phyloP scores from a whole-genome alignment of 2,113 vertebrate genomes.

The Corythaeola cristata region DNA sequence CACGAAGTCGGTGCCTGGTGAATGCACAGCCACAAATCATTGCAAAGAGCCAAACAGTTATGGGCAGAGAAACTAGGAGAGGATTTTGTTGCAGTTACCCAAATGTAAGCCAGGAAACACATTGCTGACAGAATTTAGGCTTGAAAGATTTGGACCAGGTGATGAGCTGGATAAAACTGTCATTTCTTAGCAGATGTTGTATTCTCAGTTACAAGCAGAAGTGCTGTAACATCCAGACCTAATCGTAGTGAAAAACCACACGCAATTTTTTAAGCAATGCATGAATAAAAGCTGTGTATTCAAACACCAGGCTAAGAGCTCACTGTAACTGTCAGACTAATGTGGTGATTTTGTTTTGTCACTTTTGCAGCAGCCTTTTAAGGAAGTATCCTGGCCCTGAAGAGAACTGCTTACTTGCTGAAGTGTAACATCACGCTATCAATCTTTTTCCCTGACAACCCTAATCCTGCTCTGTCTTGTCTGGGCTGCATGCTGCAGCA shows the following conservation, averaged over 20 bases:
- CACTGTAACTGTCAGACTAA: neutral
- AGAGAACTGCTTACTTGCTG: neutral
- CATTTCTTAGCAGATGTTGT: neutral
- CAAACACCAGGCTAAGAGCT: neutral
- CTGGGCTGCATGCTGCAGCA: neutral
- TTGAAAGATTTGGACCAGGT: neutral
- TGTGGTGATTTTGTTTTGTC: neutral
- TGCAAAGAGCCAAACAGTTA: neutral
- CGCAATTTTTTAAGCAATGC: neutral
- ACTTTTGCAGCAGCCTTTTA: neutral
- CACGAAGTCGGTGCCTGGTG: neutral
- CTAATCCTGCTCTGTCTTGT: neutral
- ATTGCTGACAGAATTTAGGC: neutral
- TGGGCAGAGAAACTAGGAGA: neutral
- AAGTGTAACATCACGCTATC: rapidly evolving
- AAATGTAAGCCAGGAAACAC: neutral
- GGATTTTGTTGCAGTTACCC: neutral
- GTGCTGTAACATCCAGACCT: neutral
- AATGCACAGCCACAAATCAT: neutral
- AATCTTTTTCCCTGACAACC: neutral
- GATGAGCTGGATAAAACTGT: neutral
- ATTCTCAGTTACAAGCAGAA: neutral
- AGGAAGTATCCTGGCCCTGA: neutral
- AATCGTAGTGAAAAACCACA: neutral
- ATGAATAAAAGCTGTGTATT: neutral